Evolutionary conservation across 1,140 invertebrate genomes (phyloP).

Genomic region (Pemphigus obesinymphae): DNA sequence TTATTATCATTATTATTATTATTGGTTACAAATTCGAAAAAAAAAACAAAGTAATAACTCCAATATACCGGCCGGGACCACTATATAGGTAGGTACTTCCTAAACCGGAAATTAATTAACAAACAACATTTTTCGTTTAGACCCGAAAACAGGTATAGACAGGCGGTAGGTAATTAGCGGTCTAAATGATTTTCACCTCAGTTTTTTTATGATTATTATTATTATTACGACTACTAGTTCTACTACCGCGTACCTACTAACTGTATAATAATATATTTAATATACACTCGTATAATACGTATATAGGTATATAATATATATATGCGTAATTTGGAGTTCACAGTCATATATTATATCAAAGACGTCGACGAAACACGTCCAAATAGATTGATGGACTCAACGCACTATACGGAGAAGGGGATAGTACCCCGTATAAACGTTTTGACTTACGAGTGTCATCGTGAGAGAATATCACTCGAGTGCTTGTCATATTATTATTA

Average conservation of each 20-base stretch:
- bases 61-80: background rate
- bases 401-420: background rate
- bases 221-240: background rate
- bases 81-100: background rate
- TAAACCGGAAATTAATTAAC: slow-evolving; percentile 27
- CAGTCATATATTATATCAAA: background rate
- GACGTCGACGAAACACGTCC: background rate
- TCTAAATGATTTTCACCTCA: slow-evolving; percentile 23
- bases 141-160: background rate
- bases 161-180: background rate
- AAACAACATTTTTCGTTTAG: slow-evolving; percentile 9
- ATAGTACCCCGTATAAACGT: background rate
- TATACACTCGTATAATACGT: background rate
- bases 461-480: background rate
- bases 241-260: background rate
- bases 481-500: background rate
- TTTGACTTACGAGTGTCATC: slow-evolving; percentile 20
- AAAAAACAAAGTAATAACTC: slow-evolving; percentile 17
- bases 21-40: slow-evolving; percentile 1
- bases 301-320: no score
- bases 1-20: background rate
- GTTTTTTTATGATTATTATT: background rate
- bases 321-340: slow-evolving; percentile 4
- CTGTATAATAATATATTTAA: background rate
- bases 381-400: background rate